Base-by-base conservation (phyloP, 2,797 vertebrate species). In the Spondyliosoma cantharus region DNA sequence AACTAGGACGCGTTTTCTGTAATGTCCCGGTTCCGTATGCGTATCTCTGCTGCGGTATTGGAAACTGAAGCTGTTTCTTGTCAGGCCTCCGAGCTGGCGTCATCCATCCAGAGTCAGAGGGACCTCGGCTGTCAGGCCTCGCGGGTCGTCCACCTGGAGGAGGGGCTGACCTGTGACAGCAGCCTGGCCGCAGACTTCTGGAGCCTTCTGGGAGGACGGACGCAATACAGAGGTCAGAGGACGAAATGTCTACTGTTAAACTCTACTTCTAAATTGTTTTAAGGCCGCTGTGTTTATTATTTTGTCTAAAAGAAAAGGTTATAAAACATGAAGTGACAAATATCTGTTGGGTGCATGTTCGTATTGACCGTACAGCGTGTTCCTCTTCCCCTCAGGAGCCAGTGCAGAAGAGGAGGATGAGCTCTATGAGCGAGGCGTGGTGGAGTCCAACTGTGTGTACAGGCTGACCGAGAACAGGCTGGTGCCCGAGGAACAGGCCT, bases 381-480 rank as follows among this genome's bases (percentile, higher is more conserved):
- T 14, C 3, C 22, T 61, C 25, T 74, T 3, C 0, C 20, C 4
- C 5, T 16, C 87, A 95, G 95, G 90, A 79, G 93, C 91, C 14
- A 81, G 93, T 22, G 80, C 88, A 6, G 82, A 91, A 5, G 94
- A 95, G 67, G 95, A 96, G 74, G 95, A 96, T 43, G 95, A 96
- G 82, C 78, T 89, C 8, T 96, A 88, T 42, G 96, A 96, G 74
- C 29, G 22, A 0, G 94, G 93, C 0, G 90, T 96, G 85, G 92
- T 93, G 68, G 95, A 96, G 86, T 95, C 95, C 2, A 96, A 96
- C 93, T 95, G 95, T 76, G 92, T 93, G n/a, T 96, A 95, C 88
- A 87, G 81, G 25, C 92, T 96, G 84, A 82, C 92, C 89, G 95
- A 94, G 67, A 93, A 95, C 91, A 84, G 92, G 46, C 93, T 96